Evolutionary conservation across 2,113 vertebrate species (phyloP).

Genomic region (Rhipidura dahli): DNA sequence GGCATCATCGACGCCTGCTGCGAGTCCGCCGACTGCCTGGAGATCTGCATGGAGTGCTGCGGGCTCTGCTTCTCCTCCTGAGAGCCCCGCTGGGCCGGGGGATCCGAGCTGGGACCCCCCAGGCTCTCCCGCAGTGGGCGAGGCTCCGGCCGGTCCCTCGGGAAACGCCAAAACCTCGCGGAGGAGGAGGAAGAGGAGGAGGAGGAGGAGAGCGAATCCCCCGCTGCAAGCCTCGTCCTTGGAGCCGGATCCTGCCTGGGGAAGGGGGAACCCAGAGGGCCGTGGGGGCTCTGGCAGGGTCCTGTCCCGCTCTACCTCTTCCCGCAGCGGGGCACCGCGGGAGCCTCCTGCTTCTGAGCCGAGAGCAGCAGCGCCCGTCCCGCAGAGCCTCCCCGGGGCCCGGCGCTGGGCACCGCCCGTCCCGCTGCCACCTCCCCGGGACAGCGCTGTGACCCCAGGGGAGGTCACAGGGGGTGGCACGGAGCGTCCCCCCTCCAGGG

Average conservation of each 20-base stretch:
- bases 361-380: slow-evolving; percentile 3
- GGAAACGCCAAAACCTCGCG: neutral
- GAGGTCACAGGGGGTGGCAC: neutral
- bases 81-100: neutral
- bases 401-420: rapidly evolving
- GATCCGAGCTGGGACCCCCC: rapidly evolving
- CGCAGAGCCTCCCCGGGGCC: rapidly evolving
- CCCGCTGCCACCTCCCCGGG: neutral
- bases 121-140: rapidly evolving
- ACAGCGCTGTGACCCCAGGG: neutral
- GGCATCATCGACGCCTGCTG: slow-evolving; percentile 99
- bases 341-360: slow-evolving; percentile 64
- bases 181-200: neutral
- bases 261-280: neutral
- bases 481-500: neutral
- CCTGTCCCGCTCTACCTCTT: neutral
- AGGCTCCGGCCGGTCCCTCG: rapidly evolving
- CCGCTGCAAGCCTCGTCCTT: rapidly evolving
- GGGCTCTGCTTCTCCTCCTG: slow-evolving; percentile 98
- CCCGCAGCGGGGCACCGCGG: rapidly evolving
- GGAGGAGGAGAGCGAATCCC: neutral
- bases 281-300: rapidly evolving
- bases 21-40: slow-evolving; percentile 97
- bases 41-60: slow-evolving; percentile 99
- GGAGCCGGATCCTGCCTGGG: neutral